Conservation (phyloP, 2,113 vertebrate species). For the Erythrocercus mccallii region DNA sequence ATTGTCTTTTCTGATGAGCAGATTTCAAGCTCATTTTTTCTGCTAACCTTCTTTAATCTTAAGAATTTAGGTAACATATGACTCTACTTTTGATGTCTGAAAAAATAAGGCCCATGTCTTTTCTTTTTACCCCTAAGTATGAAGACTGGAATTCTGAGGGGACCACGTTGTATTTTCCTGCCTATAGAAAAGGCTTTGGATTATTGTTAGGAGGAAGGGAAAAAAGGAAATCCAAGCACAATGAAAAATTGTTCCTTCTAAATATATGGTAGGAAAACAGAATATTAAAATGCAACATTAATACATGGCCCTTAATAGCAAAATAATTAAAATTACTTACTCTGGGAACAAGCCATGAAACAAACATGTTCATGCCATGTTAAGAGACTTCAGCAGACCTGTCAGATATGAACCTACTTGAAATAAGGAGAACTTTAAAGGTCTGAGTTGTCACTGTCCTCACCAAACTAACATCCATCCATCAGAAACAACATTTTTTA, state of each 20-base stretch:
- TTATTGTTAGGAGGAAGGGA: accelerated
- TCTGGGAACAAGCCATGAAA: neutral
- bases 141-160: neutral
- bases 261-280: neutral
- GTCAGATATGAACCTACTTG: neutral
- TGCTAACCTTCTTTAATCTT: neutral
- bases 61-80: neutral
- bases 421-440: neutral
- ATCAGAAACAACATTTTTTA: neutral
- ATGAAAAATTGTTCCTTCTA: neutral
- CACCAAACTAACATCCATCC: neutral
- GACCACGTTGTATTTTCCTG: neutral
- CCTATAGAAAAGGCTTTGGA: neutral
- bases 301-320: neutral
- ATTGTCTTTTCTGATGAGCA: neutral
- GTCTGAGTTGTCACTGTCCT: neutral
- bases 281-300: neutral
- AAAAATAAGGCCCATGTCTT: neutral
- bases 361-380: neutral
- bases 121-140: neutral
- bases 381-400: neutral
- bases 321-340: neutral
- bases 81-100: neutral
- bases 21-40: neutral
- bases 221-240: neutral